Evolutionary conservation across 64 coral and sea anemone genomes (phyloP).

Genomic region (Astreopora myriophthalma): DNA sequence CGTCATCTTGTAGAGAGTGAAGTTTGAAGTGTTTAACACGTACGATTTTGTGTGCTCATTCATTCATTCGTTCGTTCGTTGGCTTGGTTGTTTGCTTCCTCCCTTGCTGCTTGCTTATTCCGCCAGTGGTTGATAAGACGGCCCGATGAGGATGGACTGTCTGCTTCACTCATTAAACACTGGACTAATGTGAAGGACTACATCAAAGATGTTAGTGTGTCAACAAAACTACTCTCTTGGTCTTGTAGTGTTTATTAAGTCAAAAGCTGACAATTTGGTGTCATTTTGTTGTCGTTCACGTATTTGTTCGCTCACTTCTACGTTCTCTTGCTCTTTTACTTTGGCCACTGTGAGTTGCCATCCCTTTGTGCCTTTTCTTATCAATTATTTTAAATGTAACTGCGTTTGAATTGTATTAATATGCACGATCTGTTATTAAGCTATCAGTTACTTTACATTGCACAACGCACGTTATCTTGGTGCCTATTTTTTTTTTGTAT

Average conservation of each 20-base stretch:
- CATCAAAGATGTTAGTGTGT: slow-evolving; percentile 73
- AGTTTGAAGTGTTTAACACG: no score
- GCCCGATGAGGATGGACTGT: slow-evolving; percentile 61
- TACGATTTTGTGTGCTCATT: slow-evolving; percentile 2
- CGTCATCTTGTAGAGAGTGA: no score
- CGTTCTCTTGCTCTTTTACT: not conserved
- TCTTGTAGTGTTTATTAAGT: not conserved
- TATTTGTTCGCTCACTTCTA: not conserved
- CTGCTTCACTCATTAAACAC: slow-evolving; percentile 41
- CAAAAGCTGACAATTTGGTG: not conserved
- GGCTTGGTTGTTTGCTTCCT: not conserved
- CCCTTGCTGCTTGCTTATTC: not conserved
- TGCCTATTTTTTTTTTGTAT: not conserved
- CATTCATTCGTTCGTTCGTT: slow-evolving; percentile 6
- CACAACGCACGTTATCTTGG: not conserved
- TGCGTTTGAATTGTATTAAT: no score
- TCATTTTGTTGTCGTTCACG: not conserved
- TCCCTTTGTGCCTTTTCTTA: not conserved
- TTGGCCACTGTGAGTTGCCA: no score
- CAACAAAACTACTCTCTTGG: not conserved
- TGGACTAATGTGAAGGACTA: slow-evolving; percentile 74
- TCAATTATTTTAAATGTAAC: not conserved
- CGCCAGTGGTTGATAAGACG: slow-evolving; percentile 56
- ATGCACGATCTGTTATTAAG: no score
- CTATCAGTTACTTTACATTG: no score